phyloP scores from a whole-genome alignment of 2,113 vertebrate species.

The Labeo catla region DNA sequence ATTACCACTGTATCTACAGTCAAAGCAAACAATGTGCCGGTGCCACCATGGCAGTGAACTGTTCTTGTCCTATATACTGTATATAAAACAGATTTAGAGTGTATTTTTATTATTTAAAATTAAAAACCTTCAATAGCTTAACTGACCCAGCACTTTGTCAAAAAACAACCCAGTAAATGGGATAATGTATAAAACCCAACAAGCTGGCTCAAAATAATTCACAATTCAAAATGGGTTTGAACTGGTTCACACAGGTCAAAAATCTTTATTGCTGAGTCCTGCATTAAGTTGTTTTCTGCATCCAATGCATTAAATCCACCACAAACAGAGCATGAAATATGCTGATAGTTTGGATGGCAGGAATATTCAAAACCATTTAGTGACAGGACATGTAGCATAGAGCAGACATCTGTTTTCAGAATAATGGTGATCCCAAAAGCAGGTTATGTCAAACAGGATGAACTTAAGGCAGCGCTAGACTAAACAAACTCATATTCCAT shows the following conservation, averaged over 20 bases:
- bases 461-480: not conserved
- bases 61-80: too few species aligned
- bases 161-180: too few species aligned
- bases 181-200: too few species aligned
- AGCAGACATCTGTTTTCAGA: not conserved
- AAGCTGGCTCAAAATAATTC: too few species aligned
- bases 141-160: too few species aligned
- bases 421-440: not conserved
- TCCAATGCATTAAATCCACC: not conserved
- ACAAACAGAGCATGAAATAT: slow-evolving; percentile 1
- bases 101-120: too few species aligned
- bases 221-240: not conserved
- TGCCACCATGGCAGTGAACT: too few species aligned
- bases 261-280: not conserved
- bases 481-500: slow-evolving; percentile 24
- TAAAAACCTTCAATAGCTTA: too few species aligned
- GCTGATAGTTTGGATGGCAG: not conserved
- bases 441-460: not conserved
- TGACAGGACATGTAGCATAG: not conserved
- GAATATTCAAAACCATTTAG: not conserved
- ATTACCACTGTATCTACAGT: too few species aligned
- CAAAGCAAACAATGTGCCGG: too few species aligned
- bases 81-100: too few species aligned
- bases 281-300: not conserved
- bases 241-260: not conserved